A percentile compares a stretch with the other conserved stretches of the same genome.
phyloP scores from a whole-genome alignment of 2,797 vertebrate species.

The Brotula barbata region DNA sequence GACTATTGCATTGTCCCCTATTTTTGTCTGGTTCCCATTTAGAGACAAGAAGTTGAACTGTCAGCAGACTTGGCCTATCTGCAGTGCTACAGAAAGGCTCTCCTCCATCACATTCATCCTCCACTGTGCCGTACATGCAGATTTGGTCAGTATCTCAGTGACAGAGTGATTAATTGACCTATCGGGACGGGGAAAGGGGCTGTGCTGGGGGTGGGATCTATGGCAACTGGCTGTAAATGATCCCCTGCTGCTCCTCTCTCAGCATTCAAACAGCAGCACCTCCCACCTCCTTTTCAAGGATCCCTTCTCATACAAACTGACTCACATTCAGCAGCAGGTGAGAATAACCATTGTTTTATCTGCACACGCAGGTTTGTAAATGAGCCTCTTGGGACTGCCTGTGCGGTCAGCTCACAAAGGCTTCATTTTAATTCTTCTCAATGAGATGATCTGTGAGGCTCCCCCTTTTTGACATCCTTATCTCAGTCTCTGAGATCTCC shows the following conservation, averaged over 20 bases:
- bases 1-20: neutral
- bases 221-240: slow-evolving; percentile 73
- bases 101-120: slow-evolving; percentile 51
- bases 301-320: slow-evolving; percentile 68
- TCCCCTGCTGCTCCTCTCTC: slow-evolving; percentile 48
- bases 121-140: slow-evolving; percentile 67
- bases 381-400: slow-evolving; percentile 49
- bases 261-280: slow-evolving; percentile 56
- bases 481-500: slow-evolving; percentile 48
- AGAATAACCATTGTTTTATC: slow-evolving; percentile 72
- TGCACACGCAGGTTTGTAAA: slow-evolving; percentile 60
- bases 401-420: slow-evolving; percentile 50
- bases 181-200: slow-evolving; percentile 63
- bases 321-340: slow-evolving; percentile 72
- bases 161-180: slow-evolving; percentile 76
- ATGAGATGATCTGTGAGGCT: slow-evolving; percentile 39
- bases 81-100: slow-evolving; percentile 58
- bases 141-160: slow-evolving; percentile 72
- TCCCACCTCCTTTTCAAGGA: slow-evolving; percentile 56
- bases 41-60: slow-evolving; percentile 4
- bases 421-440: slow-evolving; percentile 46
- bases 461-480: slow-evolving; percentile 57
- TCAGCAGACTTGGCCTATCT: slow-evolving; percentile 48
- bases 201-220: slow-evolving; percentile 58
- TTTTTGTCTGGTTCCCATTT: slow-evolving; percentile 19